Evolutionary conservation across 2,797 vertebrate species (phyloP), one percentile per base, ranked within the genome.

Genomic region (Hapalemur alaotrensis): DNA sequence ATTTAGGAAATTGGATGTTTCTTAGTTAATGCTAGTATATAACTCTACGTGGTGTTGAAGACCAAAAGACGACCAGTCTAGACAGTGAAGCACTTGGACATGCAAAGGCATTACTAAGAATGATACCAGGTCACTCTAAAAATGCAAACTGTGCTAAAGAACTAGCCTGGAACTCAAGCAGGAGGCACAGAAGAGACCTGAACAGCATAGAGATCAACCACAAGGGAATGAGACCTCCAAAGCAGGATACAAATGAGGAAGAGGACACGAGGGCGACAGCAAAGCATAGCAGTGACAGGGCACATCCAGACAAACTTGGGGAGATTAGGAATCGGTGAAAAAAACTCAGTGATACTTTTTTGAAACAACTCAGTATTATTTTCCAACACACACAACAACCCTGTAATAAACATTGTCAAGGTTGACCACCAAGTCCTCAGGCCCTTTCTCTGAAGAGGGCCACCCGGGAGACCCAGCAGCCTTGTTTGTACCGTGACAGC

Each of bases 1-100:
- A 91, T 72, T 81, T 8, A 11, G 65, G 67, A 98, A 83, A 73
- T 13, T 46, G n/a, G 15, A 91, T 20, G 52, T 84, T 89, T 82
- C 78, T 75, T 0, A 75, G 15, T 15, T 91, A 76, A 75, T 61
- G 38, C 43, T 78, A 78, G 7, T 22, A 7, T 78, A 13, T 76
- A 84, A 83, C n/a, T 75, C 10, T 20, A 78, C 28, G 35, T 84
- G 32, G 15, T 78, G 32, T 61, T 52, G 50, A 81, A 41, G 32
- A 81, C 52, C 13, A 61, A 76, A 79, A 67, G 50, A 90, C 81
- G 52, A 92, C 14, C 17, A 69, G n/a, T 87, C 65, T 35, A 81
- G 28, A 28, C 17, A 61, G 63, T 25, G 20, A 72, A n/a, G 25
- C 28, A 59, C 0, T 0, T 72, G 80, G 69, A 57, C 57, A 75